Conservation (phyloP, 2,888 invertebrate genomes). For the Nudaria mundana region DNA sequence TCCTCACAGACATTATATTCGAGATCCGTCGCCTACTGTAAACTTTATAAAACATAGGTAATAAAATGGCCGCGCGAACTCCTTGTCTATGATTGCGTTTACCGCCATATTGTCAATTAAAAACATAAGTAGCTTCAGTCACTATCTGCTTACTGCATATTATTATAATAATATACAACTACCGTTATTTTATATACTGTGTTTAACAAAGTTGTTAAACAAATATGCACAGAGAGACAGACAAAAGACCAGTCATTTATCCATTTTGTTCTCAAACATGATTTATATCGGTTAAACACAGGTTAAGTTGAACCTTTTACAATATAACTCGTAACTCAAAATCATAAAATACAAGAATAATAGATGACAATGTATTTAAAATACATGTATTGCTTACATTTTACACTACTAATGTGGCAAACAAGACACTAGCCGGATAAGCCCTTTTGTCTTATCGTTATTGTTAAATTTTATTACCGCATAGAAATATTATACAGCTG, state of each 20-base stretch:
- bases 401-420: background rate
- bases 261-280: conserved; percentile 21
- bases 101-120: no score
- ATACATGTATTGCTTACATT: background rate
- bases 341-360: conserved; percentile 20
- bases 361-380: conserved; percentile 3
- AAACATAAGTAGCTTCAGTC: no score
- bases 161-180: no score
- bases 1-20: no score
- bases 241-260: conserved; percentile 21
- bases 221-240: conserved; percentile 4
- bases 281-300: conserved; percentile 29
- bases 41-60: no score
- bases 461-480: no score
- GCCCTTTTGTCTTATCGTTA: no score
- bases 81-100: no score
- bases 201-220: conserved; percentile 10
- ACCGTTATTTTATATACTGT: no score
- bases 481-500: no score
- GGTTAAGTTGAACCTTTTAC: conserved; percentile 21
- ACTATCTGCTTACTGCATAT: background rate
- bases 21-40: no score
- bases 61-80: no score
- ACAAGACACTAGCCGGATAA: background rate
- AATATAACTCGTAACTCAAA: conserved; percentile 19